Conservation (phyloP, 53 echinoderm and acorn worm species). For the Patiria pectinifera region DNA sequence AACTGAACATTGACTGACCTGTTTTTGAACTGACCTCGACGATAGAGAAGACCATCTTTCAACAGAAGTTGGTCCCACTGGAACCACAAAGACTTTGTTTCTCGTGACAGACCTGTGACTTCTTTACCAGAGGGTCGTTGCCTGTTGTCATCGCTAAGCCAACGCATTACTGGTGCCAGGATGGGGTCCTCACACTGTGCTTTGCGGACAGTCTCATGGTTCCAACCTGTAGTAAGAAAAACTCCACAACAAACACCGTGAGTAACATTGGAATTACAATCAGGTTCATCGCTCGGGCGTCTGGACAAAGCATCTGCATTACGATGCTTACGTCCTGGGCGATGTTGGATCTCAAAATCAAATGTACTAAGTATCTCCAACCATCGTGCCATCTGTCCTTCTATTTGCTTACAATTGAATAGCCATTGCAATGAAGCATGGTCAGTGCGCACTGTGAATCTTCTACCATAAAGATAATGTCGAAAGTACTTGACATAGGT, state of each 20-base stretch:
- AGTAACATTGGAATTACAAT: neutral
- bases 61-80: conserved; percentile 53
- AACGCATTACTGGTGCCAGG: neutral
- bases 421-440: neutral
- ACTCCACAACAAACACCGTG: conserved; percentile 1
- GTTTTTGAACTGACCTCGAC: neutral
- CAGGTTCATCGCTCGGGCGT: neutral
- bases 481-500: too few species aligned
- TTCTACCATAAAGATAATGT: too few species aligned
- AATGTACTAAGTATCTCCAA: neutral
- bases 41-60: conserved; percentile 23
- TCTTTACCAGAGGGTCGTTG: neutral
- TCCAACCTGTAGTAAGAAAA: conserved; percentile 20
- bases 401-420: too few species aligned
- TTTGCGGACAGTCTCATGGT: neutral
- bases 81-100: conserved; percentile 33
- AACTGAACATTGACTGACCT: conserved; percentile 12
- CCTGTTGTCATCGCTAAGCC: neutral
- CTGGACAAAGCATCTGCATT: conserved; percentile 40
- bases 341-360: conserved; percentile 33
- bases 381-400: neutral
- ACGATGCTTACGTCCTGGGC: conserved; percentile 11
- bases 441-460: too few species aligned
- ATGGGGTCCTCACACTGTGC: conserved; percentile 11
- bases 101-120: conserved; percentile 37